Conservation (phyloP, 2,113 vertebrate species). For the Cromileptes altivelis region DNA sequence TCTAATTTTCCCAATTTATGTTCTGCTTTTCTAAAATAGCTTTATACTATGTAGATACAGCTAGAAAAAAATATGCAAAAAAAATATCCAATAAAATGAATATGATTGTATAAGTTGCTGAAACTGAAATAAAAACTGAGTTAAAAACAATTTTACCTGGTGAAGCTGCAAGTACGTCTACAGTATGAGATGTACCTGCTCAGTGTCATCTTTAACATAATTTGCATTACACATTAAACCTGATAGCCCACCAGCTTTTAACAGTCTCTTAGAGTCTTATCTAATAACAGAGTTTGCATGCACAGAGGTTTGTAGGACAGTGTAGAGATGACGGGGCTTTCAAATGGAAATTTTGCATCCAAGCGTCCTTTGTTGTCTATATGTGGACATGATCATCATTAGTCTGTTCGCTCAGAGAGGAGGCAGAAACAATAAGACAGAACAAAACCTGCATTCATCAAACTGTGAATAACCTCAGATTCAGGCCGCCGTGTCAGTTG, state of each 20-base stretch:
- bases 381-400: neutral
- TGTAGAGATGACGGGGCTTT: neutral
- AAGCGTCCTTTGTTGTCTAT: neutral
- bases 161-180: neutral
- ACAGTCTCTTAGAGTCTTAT: conserved; percentile 6
- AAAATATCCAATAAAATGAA: too few relatives aligned
- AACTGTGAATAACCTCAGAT: conserved; percentile 8
- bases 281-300: neutral
- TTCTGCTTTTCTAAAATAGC: too few relatives aligned
- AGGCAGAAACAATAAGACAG: neutral
- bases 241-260: neutral
- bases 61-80: too few relatives aligned
- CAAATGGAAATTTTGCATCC: neutral
- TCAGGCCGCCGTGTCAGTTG: neutral
- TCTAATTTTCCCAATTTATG: too few relatives aligned
- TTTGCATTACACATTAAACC: conserved; percentile 10
- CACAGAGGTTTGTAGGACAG: neutral
- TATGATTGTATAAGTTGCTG: too few relatives aligned
- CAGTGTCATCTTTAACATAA: neutral
- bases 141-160: neutral
- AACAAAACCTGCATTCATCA: conserved; percentile 27
- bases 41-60: too few relatives aligned
- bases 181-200: neutral
- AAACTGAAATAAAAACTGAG: too few relatives aligned
- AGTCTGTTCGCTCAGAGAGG: neutral